Percentiles rank a stretch among this genome's conserved stretches.
Evolutionary conservation across 2,113 vertebrate genomes (phyloP).

Genomic region (Brachypodius melanocephalos): DNA sequence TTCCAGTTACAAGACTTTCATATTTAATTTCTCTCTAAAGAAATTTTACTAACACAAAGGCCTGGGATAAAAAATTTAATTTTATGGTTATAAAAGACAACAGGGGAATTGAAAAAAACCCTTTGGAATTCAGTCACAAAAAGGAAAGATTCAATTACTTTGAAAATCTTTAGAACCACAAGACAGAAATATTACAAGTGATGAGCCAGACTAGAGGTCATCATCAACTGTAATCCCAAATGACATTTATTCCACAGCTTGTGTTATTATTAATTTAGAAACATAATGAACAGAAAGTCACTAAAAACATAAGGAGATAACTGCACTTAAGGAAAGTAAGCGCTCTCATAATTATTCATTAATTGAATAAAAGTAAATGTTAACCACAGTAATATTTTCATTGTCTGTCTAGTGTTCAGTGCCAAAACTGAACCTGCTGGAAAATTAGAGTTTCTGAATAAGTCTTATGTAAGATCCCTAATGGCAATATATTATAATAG

Average conservation of each 20-base stretch:
- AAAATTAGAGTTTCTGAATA: slow-evolving; percentile 13
- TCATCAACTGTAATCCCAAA: slow-evolving; percentile 59
- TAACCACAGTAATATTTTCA: slow-evolving; percentile 24
- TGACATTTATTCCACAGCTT: slow-evolving; percentile 18
- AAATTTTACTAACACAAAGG: slow-evolving; percentile 41
- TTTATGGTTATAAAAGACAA: slow-evolving; percentile 61
- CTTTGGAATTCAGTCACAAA: slow-evolving; percentile 58
- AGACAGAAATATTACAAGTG: slow-evolving; percentile 46
- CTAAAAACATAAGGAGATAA: slow-evolving; percentile 41
- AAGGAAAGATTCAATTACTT: slow-evolving; percentile 71
- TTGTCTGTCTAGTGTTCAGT: background rate
- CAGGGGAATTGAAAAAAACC: slow-evolving; percentile 50
- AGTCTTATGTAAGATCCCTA: background rate
- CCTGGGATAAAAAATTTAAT: slow-evolving; percentile 52
- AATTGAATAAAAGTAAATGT: slow-evolving; percentile 44
- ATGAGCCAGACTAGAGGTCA: slow-evolving; percentile 47
- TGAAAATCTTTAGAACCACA: slow-evolving; percentile 33
- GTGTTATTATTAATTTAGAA: slow-evolving; percentile 22
- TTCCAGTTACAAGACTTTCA: background rate
- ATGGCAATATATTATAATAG: background rate
- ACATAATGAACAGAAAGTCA: slow-evolving; percentile 47
- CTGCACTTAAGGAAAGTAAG: slow-evolving; percentile 39
- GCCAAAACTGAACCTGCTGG: background rate
- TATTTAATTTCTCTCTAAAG: slow-evolving; percentile 47
- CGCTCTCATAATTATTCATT: slow-evolving; percentile 63